Conservation (phyloP, 2,113 vertebrate species). For the Corythoichthys intestinalis region DNA sequence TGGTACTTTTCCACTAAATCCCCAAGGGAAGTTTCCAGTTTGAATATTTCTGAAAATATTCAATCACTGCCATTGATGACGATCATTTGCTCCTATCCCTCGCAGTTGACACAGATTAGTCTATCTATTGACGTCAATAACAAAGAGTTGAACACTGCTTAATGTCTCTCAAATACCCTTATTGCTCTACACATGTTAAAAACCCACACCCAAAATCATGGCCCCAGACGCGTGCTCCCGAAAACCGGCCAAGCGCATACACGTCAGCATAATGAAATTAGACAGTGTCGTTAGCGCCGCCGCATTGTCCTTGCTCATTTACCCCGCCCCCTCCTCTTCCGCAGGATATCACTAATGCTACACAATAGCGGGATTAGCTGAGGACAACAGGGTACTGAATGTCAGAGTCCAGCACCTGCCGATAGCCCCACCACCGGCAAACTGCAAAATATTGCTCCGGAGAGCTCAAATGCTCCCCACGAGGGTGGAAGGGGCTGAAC, state of each 20-base stretch:
- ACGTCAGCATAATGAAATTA: conserved; percentile 65
- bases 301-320: conserved; percentile 69
- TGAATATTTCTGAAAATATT: no score
- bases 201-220: background rate
- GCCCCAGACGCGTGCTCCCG: background rate
- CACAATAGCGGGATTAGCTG: conserved; percentile 72
- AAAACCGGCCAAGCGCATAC: conserved; percentile 22
- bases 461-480: background rate
- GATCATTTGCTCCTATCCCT: no score
- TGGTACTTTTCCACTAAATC: no score
- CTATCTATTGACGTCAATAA: no score
- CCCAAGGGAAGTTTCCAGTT: no score
- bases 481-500: background rate
- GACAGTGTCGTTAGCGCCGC: conserved; percentile 63
- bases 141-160: no score
- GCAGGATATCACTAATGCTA: conserved; percentile 70
- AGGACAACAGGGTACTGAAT: conserved; percentile 61
- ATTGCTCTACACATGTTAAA: background rate
- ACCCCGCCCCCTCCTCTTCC: conserved; percentile 32
- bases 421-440: conserved; percentile 22
- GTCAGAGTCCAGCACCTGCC: conserved; percentile 70
- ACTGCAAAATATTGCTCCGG: conserved; percentile 10
- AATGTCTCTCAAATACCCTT: background rate
- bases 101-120: no score
- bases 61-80: no score